phyloP scores from a whole-genome alignment of 2,888 invertebrate species.

The Polymixis lichenea region DNA sequence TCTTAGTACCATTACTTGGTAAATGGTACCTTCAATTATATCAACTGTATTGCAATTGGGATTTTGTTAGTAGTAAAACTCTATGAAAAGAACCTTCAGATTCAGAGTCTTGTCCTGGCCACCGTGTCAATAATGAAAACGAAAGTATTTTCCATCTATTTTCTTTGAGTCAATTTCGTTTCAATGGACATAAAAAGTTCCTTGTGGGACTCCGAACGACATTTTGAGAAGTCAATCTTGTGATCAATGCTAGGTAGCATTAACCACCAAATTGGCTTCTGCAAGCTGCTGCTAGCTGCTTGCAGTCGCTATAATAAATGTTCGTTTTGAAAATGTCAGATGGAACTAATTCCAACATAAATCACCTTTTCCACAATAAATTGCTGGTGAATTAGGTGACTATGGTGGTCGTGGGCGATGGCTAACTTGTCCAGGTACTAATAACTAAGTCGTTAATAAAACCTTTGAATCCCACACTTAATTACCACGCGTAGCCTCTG shows the following conservation, averaged over 20 bases:
- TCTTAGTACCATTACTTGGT: conserved; percentile 30
- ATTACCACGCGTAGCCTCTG: conserved; percentile 52
- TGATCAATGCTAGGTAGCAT: not conserved
- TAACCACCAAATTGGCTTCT: no score
- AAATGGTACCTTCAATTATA: conserved; percentile 34
- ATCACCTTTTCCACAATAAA: conserved; percentile 3
- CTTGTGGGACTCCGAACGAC: not conserved
- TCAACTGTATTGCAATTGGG: not conserved
- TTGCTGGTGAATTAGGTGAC: conserved; percentile 37
- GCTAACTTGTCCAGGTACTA: conserved; percentile 54
- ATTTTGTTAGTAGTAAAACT: conserved; percentile 5
- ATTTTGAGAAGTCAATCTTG: not conserved
- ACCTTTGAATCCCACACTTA: conserved; percentile 61
- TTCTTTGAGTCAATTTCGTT: not conserved
- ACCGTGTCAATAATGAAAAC: not conserved
- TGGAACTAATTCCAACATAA: not conserved
- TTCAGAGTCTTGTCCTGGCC: not conserved
- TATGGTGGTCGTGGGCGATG: conserved; percentile 58
- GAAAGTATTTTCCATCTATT: not conserved
- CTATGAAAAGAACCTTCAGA: not conserved
- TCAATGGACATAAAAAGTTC: not conserved
- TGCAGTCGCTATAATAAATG: no score
- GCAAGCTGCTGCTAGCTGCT: no score
- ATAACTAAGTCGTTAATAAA: conserved; percentile 52
- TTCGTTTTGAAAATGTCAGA: not conserved